Base-by-base conservation (phyloP, 2,888 invertebrate species). In the Caenorhabditis sulstoni region DNA sequence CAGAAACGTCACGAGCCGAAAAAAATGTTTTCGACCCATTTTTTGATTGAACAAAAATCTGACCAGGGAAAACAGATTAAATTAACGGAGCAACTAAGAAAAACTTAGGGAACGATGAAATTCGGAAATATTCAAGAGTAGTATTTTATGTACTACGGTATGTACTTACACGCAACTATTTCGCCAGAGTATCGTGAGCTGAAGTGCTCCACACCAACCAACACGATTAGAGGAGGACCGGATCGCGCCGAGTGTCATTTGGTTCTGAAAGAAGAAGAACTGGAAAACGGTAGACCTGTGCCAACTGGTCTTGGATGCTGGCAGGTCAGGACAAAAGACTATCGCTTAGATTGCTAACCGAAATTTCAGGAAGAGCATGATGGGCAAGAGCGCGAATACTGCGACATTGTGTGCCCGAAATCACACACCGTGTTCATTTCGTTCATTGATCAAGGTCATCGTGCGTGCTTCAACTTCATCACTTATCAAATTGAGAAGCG, bases 391-490 rank as follows among this genome's bases (percentile, higher is more conserved):
- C 84, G 88, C 49, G 86, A 87, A 58, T 87, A 87, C 76, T 88
- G 88, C 59, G 89, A 88, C 55, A 66, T 89, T 57, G 89, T 89
- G n/a, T 89, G 89, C 74, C 89, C 89, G 8, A 87, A 88, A 66
- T 86, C 89, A 8, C 88, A 89, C 71, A 88, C 89, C 53, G 86
- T 87, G 49, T 88, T 87, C 82, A 81, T 84, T 53, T 82, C 86
- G 14, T 82, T 74, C 64, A 81, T 87, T 71, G 85, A 87, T 44
- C 86, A 85, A 55, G 87, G 87, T 11, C 88, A 88, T 55, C 82
- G 87, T 39, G 85, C 86, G 23, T 89, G 89, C 81, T 89, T 89
- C 85, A 89, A 89, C 84, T 89, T 84, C 83, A 85, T 87, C 83
- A 88, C 87, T 41, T 89, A 89, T 71, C 87, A 89, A 64, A 81